Conservation (phyloP, 1,140 invertebrate species). For the Rhyacophila brunnea region DNA sequence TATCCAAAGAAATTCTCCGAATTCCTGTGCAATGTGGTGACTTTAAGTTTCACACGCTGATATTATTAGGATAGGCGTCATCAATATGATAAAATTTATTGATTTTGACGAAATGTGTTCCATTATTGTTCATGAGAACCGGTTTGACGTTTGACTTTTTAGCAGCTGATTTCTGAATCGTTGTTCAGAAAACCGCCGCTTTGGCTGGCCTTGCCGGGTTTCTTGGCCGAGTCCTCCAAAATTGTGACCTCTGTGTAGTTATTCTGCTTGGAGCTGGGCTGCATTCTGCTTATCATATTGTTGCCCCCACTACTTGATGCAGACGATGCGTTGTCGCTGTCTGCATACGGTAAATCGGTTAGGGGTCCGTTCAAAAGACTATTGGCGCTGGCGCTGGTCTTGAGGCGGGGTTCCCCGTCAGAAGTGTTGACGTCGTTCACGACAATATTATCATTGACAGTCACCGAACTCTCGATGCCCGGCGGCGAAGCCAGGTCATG, state of each 20-base stretch:
- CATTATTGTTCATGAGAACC: not conserved
- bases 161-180: slow-evolving; percentile 34
- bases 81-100: not conserved
- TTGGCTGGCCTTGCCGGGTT: slow-evolving; percentile 15
- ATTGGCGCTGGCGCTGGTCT: slow-evolving; percentile 44
- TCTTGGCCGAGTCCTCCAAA: slow-evolving; percentile 15
- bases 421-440: slow-evolving; percentile 39
- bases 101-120: not conserved
- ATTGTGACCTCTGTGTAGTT: slow-evolving; percentile 29
- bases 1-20: not conserved
- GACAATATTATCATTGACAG: slow-evolving; percentile 35
- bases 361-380: slow-evolving; percentile 51
- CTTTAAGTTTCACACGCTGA: not conserved
- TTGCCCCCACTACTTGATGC: slow-evolving; percentile 26
- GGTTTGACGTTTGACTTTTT: not conserved
- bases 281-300: slow-evolving; percentile 22
- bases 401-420: slow-evolving; percentile 13
- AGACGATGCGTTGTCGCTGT: slow-evolving; percentile 48
- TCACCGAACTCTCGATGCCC: slow-evolving; percentile 23
- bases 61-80: not conserved
- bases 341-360: slow-evolving; percentile 52
- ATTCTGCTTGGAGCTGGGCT: slow-evolving; percentile 25
- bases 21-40: not conserved
- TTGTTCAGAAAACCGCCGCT: slow-evolving; percentile 32
- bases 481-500: slow-evolving; percentile 42